phyloP scores from a whole-genome alignment of 2,888 invertebrate species.

The Mythimna albipuncta region DNA sequence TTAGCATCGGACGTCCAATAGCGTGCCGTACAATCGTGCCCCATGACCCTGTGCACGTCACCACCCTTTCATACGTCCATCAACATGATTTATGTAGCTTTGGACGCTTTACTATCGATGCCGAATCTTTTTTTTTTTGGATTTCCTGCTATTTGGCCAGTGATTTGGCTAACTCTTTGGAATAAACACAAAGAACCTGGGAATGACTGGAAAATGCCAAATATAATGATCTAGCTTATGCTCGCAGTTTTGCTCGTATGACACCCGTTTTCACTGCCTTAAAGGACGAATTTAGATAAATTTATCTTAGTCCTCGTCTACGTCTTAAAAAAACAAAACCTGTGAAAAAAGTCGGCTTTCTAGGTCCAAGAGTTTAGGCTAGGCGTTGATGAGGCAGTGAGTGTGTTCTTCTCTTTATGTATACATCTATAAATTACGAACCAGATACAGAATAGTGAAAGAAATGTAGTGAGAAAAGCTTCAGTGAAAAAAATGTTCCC shows the following conservation, averaged over 20 bases:
- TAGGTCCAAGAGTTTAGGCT: too few relatives aligned
- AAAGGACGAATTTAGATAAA: too few relatives aligned
- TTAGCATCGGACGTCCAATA: constrained; percentile 18
- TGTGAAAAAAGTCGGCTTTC: too few relatives aligned
- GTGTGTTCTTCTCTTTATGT: too few relatives aligned
- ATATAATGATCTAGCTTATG: background rate
- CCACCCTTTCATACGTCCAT: constrained; percentile 71
- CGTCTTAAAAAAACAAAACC: too few relatives aligned
- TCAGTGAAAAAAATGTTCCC: too few relatives aligned
- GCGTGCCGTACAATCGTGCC: constrained; percentile 49
- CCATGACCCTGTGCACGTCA: constrained; percentile 66
- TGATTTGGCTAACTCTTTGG: background rate
- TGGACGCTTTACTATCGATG: constrained; percentile 48
- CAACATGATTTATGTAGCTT: constrained; percentile 73
- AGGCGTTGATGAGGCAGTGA: too few relatives aligned
- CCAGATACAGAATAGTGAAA: background rate
- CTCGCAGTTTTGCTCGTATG: too few relatives aligned
- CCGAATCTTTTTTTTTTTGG: constrained; percentile 28
- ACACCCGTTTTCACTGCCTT: too few relatives aligned
- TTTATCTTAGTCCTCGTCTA: too few relatives aligned
- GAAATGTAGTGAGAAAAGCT: background rate
- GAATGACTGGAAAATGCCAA: background rate
- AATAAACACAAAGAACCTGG: background rate
- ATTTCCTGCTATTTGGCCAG: background rate
- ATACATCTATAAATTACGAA: background rate